Evolutionary conservation across 2,113 vertebrate genomes (phyloP), one percentile per base, ranked within the genome.

Genomic region (Lamprologus tigripictilis): DNA sequence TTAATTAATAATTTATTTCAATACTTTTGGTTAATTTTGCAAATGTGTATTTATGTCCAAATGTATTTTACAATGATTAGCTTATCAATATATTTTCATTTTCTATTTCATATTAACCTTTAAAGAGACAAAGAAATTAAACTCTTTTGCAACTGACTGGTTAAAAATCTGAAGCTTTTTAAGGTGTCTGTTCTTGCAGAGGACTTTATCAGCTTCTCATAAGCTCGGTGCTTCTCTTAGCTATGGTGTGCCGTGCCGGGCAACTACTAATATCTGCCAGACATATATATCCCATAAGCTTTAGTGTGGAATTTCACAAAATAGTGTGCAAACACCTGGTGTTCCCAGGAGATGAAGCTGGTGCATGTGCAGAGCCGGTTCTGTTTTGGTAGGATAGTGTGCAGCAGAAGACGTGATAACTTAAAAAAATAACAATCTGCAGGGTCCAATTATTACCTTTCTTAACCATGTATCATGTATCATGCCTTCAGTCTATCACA

Each of bases 361-460:
- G 28, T 23, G 12, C 3, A 6, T 17, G 40, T 79, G 5, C 76
- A 21, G 5, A n/a, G 45, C 10, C 1, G 4, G 9, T 76, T 47
- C 71, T 76, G 42, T 47, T 45, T 47, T 28, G 0, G 71, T 12
- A 42, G n/a, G 66, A 9, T 4, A 5, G 71, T 49, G 42, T 78
- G 6, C 23, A 0, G 4, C 40, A 76, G 71, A 3, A 8, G 23
- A 49, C 0, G 2, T 66, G 0, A 0, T 66, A 4, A 66, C 5
- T 17, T 0, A 1, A 66, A 68, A 61, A 40, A 68, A 63, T 11
- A 0, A 13, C n/a, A 78, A 12, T 19, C 23, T 47, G 40, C 23
- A 28, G 1, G 9, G 6, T 47, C 6, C 40, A 76, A 1, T 28
- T 7, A 17, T 28, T 45, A 2, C 0, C 4, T 73, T 47, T 76